Conservation (phyloP, 2,888 invertebrate genomes). For the Gymnocheta viridis region DNA sequence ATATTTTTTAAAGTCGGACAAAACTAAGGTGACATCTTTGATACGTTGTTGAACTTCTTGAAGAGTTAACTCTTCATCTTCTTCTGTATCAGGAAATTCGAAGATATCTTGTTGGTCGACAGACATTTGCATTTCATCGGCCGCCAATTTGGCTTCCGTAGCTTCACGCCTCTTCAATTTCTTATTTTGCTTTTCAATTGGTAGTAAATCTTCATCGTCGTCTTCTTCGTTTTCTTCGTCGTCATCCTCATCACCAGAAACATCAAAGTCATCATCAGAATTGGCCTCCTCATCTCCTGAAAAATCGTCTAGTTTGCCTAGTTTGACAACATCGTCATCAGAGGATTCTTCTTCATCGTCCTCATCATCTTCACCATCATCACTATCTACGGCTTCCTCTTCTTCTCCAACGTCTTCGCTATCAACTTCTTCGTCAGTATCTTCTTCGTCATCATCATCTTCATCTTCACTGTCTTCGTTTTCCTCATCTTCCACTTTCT, state of each 20-base stretch:
- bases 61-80: conserved; percentile 87
- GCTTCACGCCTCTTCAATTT: conserved; percentile 89
- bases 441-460: conserved; percentile 72
- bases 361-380: conserved; percentile 73
- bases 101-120: conserved; percentile 89
- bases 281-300: conserved; percentile 74
- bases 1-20: conserved; percentile 89
- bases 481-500: conserved; percentile 74
- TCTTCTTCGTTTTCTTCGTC: conserved; percentile 80
- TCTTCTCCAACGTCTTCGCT: conserved; percentile 74
- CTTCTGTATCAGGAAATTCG: conserved; percentile 89
- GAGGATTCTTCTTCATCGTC: conserved; percentile 68
- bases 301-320: conserved; percentile 78
- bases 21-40: conserved; percentile 90
- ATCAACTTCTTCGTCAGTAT: conserved; percentile 67
- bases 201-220: conserved; percentile 87
- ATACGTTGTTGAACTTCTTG: conserved; percentile 95
- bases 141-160: conserved; percentile 87
- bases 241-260: conserved; percentile 77
- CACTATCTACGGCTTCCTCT: conserved; percentile 77
- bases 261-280: conserved; percentile 83
- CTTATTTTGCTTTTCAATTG: conserved; percentile 92
- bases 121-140: conserved; percentile 92
- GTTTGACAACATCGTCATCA: conserved; percentile 73
- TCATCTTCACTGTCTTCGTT: conserved; percentile 71